These are phyloP conservation scores for Muntiacus muntjak DNA, from an alignment of 2,113 vertebrate genomes.

Conservation along the genomic window DNA sequence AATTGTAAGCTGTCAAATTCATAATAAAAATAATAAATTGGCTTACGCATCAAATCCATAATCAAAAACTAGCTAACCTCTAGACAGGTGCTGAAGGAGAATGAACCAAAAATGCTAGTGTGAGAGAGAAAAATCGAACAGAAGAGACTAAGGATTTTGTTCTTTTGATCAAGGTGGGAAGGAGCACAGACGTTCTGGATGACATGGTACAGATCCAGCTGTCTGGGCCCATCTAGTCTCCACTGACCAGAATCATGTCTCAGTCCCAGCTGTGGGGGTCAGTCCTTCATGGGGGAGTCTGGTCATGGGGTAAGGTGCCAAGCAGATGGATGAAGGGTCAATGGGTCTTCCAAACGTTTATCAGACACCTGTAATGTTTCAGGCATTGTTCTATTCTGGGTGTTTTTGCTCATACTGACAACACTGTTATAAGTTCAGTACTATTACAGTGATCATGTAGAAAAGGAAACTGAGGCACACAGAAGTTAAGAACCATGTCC, in stretches of 20 bases:
- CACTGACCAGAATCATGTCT: neutral
- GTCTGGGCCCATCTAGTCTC: accelerated
- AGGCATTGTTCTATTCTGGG: neutral
- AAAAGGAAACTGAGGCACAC: neutral
- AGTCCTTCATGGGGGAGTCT: neutral
- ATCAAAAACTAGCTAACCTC: neutral
- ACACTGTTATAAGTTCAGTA: neutral
- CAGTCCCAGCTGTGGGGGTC: neutral
- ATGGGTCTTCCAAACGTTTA: neutral
- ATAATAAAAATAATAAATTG: slow-evolving; percentile 22
- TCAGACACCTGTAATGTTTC: neutral
- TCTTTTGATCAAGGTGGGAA: neutral
- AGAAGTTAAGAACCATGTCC: neutral
- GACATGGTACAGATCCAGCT: neutral
- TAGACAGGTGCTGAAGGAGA: neutral
- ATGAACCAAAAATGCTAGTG: neutral
- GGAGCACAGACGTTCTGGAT: neutral
- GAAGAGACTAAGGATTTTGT: neutral
- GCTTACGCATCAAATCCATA: neutral
- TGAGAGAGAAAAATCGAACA: neutral
- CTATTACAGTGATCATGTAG: neutral
- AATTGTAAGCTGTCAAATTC: neutral
- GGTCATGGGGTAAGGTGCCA: neutral
- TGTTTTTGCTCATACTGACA: neutral
- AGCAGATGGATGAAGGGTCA: neutral